Evolutionary conservation across 1,140 invertebrate species (phyloP).

Genomic region (Acromyrmex echinatior): DNA sequence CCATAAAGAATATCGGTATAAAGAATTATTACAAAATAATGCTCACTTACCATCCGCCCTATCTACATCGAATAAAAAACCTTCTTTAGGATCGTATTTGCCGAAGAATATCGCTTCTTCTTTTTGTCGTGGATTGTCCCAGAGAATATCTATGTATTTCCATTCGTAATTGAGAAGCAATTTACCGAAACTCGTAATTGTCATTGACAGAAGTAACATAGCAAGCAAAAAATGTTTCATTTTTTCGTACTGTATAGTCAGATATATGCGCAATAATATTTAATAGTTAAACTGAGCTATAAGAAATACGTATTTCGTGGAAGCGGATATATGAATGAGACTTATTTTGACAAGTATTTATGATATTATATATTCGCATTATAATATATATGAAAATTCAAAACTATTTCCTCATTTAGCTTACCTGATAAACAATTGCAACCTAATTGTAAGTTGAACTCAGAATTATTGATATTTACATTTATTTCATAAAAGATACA

Average conservation of each 20-base stretch:
- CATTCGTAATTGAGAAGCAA: not conserved
- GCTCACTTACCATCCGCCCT: not conserved
- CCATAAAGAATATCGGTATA: not conserved
- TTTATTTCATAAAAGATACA: not conserved
- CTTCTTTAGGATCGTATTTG: not conserved
- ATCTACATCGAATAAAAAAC: not conserved
- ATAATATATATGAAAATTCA: not conserved
- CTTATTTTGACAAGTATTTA: not conserved
- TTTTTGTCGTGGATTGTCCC: not conserved
- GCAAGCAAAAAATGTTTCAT: not conserved
- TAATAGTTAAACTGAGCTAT: not conserved
- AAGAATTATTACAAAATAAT: not conserved
- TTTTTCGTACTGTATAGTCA: not conserved
- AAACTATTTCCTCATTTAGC: not conserved
- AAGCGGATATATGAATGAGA: not conserved
- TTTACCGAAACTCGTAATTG: not conserved
- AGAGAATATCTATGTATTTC: conserved; percentile 2
- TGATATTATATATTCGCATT: not conserved
- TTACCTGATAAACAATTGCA: not conserved
- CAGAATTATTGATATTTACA: not conserved
- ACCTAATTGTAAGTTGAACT: too few species aligned
- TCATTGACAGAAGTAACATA: not conserved
- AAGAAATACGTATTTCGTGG: too few species aligned
- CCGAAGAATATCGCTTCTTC: not conserved
- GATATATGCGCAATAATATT: not conserved